A percentile compares a stretch with the other conserved stretches of the same genome.
These are phyloP conservation scores for Aphelenchoides avenae DNA, from an alignment of 1,140 invertebrate species.

Conservation along the genomic window DNA sequence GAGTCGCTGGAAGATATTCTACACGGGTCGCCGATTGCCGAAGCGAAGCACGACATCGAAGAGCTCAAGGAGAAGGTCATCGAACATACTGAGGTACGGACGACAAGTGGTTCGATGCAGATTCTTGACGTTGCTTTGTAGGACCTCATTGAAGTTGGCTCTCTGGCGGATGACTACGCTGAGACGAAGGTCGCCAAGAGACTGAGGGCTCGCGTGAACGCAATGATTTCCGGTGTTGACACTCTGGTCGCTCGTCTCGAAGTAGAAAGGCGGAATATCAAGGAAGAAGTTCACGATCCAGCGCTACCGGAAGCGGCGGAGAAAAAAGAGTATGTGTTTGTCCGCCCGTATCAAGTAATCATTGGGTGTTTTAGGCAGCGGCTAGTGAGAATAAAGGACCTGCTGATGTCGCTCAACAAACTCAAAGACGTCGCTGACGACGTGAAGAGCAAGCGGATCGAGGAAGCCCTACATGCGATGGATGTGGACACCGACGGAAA, in stretches of 20 bases:
- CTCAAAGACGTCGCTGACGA: slow-evolving; percentile 18
- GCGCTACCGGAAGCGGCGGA: slow-evolving; percentile 20
- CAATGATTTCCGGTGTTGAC: slow-evolving; percentile 45
- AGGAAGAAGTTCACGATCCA: slow-evolving; percentile 31
- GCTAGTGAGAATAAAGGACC: slow-evolving; percentile 29
- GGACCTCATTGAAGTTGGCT: slow-evolving; percentile 41
- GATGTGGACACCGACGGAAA: slow-evolving; percentile 39
- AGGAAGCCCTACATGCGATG: slow-evolving; percentile 24
- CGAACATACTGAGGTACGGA: slow-evolving; percentile 39
- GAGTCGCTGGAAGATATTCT: slow-evolving; percentile 42
- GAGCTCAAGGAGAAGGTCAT: slow-evolving; percentile 47
- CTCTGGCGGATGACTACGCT: slow-evolving; percentile 38
- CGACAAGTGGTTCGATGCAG: neutral
- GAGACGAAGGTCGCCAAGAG: slow-evolving; percentile 46
- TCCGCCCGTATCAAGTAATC: neutral
- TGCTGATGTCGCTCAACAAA: slow-evolving; percentile 27
- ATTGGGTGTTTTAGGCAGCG: slow-evolving; percentile 23
- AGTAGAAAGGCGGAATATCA: slow-evolving; percentile 29
- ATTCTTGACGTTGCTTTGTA: slow-evolving; percentile 20
- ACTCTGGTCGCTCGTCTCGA: slow-evolving; percentile 38
- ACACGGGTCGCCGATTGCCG: slow-evolving; percentile 31
- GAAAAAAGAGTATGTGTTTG: slow-evolving; percentile 22
- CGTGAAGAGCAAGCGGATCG: slow-evolving; percentile 20
- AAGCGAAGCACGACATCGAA: slow-evolving; percentile 43
- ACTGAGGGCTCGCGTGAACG: slow-evolving; percentile 33